Evolutionary conservation across 2,888 invertebrate species (phyloP), one percentile per base, ranked within the genome.

Genomic region (Thyatira batis): DNA sequence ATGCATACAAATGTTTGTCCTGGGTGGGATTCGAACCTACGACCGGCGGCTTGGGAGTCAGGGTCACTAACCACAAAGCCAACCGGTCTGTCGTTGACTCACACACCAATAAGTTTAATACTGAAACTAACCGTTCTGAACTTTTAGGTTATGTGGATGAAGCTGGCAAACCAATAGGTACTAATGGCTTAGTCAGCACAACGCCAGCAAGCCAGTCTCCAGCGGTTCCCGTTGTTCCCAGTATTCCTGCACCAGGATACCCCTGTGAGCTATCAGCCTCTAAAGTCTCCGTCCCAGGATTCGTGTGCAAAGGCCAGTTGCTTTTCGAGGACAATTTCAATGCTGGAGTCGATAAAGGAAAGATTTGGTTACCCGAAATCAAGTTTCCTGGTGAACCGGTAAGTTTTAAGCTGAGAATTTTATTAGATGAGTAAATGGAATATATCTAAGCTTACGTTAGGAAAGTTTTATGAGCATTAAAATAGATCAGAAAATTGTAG

Each of bases 311-410:
- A 20, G 94, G 93, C 0, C 92, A 93, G 62, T 73, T 95, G 28
- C 82, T 96, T 27, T 95, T 96, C 57, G 87, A 93, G 56, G 95
- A 95, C 21, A 88, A 93, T 49, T 95, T 95, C 65, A 87, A 92
- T 51, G 66, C 69, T 4, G 71, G 67, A 0, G 68, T 87, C 9
- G 78, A 89, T 0, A 89, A 92, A 54, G 85, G 88, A 0, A 86
- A 86, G n/a, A 80, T 87, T 23, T 95, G 94, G 94, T 92, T 85
- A 6, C 85, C 91, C 11, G 92, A 94, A 65, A 90, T 93, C 56
- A 93, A 89, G 70, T 94, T 95, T 72, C 90, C 94, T 11, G 92
- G 90, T 0, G 90, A 90, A 58, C 95, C 95, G 52, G 95, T 95
- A 82, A 88, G 90, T 71, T 49, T 8, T 33, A 8, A 45, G 20